Conservation (phyloP, 2,888 invertebrate genomes). For the Pharmacophagus antenor region DNA sequence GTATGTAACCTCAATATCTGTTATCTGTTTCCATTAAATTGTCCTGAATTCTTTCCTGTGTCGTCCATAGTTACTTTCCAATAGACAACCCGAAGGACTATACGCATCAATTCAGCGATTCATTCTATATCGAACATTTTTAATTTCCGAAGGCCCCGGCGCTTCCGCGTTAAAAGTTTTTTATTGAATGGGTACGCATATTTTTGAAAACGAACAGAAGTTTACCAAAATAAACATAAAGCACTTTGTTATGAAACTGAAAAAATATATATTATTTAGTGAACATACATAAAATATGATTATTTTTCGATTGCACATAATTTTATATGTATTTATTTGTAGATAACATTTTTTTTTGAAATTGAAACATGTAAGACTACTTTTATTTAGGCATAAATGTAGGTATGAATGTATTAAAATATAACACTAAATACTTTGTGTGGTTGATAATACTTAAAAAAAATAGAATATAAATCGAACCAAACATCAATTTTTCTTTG, state of each 20-base stretch:
- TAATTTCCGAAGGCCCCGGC: conserved; percentile 19
- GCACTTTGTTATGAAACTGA: background rate
- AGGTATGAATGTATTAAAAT: background rate
- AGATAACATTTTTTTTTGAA: too few species aligned
- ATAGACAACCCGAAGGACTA: background rate
- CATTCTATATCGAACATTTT: conserved; percentile 20
- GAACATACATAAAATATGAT: too few species aligned
- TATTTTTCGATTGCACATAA: too few species aligned
- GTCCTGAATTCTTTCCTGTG: background rate
- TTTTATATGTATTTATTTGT: too few species aligned
- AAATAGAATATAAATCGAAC: too few species aligned
- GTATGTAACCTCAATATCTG: too few species aligned
- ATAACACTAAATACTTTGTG: background rate
- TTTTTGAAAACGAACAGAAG: conserved; percentile 7
- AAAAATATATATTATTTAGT: background rate
- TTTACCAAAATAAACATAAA: conserved; percentile 7
- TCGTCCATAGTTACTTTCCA: background rate
- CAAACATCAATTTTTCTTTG: too few species aligned
- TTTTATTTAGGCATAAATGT: too few species aligned
- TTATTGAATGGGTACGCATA: conserved; percentile 10
- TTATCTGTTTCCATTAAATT: background rate
- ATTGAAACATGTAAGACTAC: too few species aligned
- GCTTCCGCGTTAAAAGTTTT: conserved; percentile 21
- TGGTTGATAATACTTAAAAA: too few species aligned
- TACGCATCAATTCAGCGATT: conserved; percentile 8